A percentile compares a stretch with the other conserved stretches of the same genome.
Evolutionary conservation across 2,888 invertebrate genomes (phyloP).

Genomic region (Pachydiplax longipennis): DNA sequence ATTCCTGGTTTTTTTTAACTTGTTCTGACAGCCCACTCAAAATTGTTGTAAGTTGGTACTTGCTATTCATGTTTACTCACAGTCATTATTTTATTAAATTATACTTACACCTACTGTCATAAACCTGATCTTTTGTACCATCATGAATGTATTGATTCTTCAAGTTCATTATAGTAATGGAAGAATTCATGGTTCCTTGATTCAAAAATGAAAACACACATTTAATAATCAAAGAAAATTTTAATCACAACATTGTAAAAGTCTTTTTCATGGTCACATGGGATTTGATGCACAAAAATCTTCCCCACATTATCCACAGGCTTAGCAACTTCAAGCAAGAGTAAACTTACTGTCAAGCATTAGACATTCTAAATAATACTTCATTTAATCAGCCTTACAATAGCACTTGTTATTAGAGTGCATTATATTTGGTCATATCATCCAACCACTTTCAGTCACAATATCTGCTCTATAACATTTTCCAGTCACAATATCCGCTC

Average conservation of each 20-base stretch:
- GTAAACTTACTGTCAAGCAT: background rate
- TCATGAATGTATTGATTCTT: too few species aligned
- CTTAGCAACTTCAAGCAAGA: background rate
- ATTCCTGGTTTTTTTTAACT: too few species aligned
- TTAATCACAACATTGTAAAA: constrained; percentile 33
- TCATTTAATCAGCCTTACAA: background rate
- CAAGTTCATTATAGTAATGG: background rate
- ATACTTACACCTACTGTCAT: too few species aligned
- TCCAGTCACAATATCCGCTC: background rate
- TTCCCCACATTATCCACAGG: background rate
- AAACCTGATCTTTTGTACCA: too few species aligned
- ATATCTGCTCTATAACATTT: too few species aligned
- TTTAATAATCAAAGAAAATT: background rate
- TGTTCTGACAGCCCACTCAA: too few species aligned
- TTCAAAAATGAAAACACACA: background rate
- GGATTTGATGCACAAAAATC: background rate
- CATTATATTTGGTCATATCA: background rate
- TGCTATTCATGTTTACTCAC: too few species aligned
- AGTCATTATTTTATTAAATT: too few species aligned
- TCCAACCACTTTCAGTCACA: background rate
- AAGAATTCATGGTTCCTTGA: background rate
- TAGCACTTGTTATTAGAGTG: background rate
- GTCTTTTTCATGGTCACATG: background rate
- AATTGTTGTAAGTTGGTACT: too few species aligned
- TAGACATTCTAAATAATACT: background rate